These are phyloP conservation scores for Gallinago media DNA, from an alignment of 2,113 vertebrate genomes.

Conservation along the genomic window DNA sequence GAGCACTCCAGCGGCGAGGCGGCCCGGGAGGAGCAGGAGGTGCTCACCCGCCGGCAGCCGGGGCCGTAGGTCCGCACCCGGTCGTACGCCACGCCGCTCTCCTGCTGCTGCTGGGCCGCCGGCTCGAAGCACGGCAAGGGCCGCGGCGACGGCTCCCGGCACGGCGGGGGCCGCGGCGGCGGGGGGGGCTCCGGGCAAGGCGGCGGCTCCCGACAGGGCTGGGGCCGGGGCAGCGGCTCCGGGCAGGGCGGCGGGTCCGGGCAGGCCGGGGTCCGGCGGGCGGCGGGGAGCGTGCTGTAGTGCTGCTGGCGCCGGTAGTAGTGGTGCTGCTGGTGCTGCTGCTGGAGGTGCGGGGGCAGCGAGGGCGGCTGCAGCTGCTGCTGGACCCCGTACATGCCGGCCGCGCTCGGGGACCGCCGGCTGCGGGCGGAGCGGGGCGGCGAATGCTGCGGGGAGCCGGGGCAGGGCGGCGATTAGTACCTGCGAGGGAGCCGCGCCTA, in stretches of 20 bases:
- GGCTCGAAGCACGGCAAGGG: slow-evolving; percentile 2
- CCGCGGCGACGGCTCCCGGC: neutral
- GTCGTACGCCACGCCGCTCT: slow-evolving; percentile 67
- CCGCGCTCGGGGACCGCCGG: neutral
- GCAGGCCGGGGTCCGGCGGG: neutral
- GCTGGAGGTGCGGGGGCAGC: slow-evolving; percentile 46
- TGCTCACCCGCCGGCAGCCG: slow-evolving; percentile 68
- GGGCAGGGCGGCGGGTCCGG: neutral
- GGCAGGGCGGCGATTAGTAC: neutral
- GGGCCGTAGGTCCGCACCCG: slow-evolving; percentile 78
- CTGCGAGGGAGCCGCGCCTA: neutral
- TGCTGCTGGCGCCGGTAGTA: slow-evolving; percentile 38
- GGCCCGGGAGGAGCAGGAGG: slow-evolving; percentile 43
- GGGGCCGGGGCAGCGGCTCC: neutral
- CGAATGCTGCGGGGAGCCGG: neutral
- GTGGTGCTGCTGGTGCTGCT: slow-evolving; percentile 28
- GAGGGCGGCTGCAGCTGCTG: slow-evolving; percentile 35
- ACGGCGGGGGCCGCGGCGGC: neutral
- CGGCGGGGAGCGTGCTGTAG: neutral
- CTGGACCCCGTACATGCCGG: slow-evolving; percentile 58
- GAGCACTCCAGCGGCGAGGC: slow-evolving; percentile 60
- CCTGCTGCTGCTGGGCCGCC: slow-evolving; percentile 1
- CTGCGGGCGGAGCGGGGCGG: neutral
- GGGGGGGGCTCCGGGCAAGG: neutral
- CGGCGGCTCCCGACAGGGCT: neutral